Evolutionary conservation across 2,113 vertebrate genomes (phyloP).

Genomic region (Nothocercus julius): DNA sequence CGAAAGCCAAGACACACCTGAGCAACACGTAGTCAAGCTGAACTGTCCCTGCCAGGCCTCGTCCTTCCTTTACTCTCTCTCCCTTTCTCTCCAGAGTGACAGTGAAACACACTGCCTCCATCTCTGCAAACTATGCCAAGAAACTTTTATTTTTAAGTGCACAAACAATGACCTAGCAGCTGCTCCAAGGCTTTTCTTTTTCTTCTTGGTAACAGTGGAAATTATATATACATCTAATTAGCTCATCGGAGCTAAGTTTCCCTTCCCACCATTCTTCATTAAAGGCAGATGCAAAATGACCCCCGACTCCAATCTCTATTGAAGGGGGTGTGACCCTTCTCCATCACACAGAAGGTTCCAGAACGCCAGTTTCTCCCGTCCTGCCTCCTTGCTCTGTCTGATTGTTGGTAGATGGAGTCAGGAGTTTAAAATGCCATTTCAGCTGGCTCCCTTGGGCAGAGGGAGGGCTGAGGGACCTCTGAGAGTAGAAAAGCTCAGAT

Average conservation of each 20-base stretch:
- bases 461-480: slow-evolving; percentile 31
- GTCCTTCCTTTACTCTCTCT: neutral
- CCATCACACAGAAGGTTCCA: slow-evolving; percentile 53
- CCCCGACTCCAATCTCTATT: slow-evolving; percentile 57
- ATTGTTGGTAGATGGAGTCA: slow-evolving; percentile 60
- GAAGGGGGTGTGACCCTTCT: slow-evolving; percentile 53
- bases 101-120: slow-evolving; percentile 9
- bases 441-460: slow-evolving; percentile 51
- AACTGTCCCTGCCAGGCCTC: slow-evolving; percentile 19
- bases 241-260: slow-evolving; percentile 67
- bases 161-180: slow-evolving; percentile 75
- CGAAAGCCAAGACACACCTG: slow-evolving; percentile 54
- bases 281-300: slow-evolving; percentile 66
- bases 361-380: slow-evolving; percentile 60
- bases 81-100: slow-evolving; percentile 28
- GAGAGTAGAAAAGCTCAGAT: slow-evolving; percentile 6
- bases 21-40: slow-evolving; percentile 27
- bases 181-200: slow-evolving; percentile 51
- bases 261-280: slow-evolving; percentile 65
- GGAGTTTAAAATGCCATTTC: slow-evolving; percentile 57
- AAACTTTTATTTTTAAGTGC: slow-evolving; percentile 80
- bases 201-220: slow-evolving; percentile 55
- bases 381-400: slow-evolving; percentile 65
- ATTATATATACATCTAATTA: slow-evolving; percentile 76
- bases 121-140: slow-evolving; percentile 61